phyloP scores from a whole-genome alignment of 2,888 invertebrate species.

The Drosophila conformis region DNA sequence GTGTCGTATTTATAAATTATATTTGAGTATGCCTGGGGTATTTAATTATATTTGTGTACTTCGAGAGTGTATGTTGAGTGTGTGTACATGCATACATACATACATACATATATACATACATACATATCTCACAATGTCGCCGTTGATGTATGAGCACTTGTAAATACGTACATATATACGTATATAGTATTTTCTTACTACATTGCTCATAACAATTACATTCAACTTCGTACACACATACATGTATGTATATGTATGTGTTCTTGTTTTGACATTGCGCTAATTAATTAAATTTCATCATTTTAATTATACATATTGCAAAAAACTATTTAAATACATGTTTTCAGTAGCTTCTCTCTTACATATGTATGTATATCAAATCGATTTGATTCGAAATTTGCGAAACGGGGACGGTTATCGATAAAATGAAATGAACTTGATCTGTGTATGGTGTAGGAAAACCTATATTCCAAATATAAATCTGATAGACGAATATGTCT shows the following conservation, averaged over 20 bases:
- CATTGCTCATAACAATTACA: conserved; percentile 13
- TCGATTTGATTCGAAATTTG: not conserved
- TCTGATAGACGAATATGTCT: not conserved
- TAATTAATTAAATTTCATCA: conserved; percentile 15
- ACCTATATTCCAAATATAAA: not conserved
- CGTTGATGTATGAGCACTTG: not conserved
- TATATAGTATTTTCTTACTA: conserved; percentile 5
- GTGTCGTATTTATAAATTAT: conserved; percentile 56
- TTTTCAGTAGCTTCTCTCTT: not conserved
- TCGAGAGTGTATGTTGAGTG: conserved; percentile 2
- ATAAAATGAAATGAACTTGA: not conserved
- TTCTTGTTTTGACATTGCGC: conserved; percentile 13
- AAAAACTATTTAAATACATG: not conserved
- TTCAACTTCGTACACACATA: not conserved
- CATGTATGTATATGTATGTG: not conserved
- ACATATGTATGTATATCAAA: not conserved
- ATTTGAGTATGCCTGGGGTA: conserved; percentile 39
- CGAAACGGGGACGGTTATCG: not conserved
- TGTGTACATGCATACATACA: not conserved
- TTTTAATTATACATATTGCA: not conserved
- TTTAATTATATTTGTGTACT: conserved; percentile 28
- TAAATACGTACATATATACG: not conserved
- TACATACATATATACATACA: not conserved
- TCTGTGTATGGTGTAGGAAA: not conserved
- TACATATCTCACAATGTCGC: not conserved